Percentiles rank a stretch among this genome's conserved stretches.
Evolutionary conservation across 2,888 invertebrate genomes (phyloP).

Genomic region (Punctoribates punctum): DNA sequence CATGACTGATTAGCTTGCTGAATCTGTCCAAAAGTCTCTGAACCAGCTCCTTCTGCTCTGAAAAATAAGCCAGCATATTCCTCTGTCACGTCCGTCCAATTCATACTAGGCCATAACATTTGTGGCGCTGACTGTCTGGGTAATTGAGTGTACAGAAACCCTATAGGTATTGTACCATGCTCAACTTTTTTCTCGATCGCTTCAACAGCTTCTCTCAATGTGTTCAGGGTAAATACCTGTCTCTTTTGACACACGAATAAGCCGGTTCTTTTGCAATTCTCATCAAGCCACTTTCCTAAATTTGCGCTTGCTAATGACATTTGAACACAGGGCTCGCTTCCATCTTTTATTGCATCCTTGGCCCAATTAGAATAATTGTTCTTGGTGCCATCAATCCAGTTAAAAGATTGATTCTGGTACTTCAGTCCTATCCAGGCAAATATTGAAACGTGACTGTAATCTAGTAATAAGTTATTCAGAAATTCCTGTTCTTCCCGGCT

Average conservation of each 20-base stretch:
- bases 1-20: neutral
- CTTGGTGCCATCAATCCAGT: neutral
- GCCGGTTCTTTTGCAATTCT: neutral
- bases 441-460: neutral
- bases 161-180: neutral
- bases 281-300: neutral
- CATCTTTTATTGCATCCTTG: neutral
- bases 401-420: neutral
- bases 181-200: neutral
- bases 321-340: neutral
- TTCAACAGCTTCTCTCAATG: neutral
- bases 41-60: neutral
- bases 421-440: neutral
- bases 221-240: neutral
- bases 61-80: constrained; percentile 13
- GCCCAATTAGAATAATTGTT: neutral
- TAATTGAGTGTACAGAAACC: constrained; percentile 1
- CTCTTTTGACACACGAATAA: neutral
- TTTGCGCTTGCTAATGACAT: neutral
- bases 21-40: neutral
- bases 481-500: neutral
- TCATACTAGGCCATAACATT: neutral
- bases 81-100: neutral
- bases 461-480: neutral
- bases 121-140: neutral